Conservation (phyloP, 2,888 invertebrate species). For the Metalampra italica region DNA sequence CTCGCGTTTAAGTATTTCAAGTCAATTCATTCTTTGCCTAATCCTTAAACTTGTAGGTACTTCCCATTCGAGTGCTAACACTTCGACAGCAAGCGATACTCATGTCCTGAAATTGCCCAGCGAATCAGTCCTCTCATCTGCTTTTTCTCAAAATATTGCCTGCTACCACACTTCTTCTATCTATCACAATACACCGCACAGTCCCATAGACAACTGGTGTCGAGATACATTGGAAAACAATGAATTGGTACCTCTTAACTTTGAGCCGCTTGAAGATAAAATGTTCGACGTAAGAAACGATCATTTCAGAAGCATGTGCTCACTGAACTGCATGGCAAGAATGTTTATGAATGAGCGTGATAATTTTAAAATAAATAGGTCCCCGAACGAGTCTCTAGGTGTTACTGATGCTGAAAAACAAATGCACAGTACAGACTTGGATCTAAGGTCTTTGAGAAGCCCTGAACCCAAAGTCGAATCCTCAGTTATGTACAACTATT, state of each 20-base stretch:
- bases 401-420: conserved; percentile 38
- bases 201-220: conserved; percentile 7
- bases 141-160: conserved; percentile 7
- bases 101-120: not conserved
- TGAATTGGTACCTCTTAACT: conserved; percentile 13
- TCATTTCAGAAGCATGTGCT: conserved; percentile 34
- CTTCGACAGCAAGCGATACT: conserved; percentile 20
- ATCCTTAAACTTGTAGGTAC: conserved; percentile 25
- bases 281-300: not conserved
- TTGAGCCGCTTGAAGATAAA: conserved; percentile 8
- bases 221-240: conserved; percentile 3
- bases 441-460: conserved; percentile 28
- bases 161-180: not conserved
- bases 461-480: conserved; percentile 17
- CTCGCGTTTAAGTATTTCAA: too few relatives aligned
- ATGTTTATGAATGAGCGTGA: conserved; percentile 8
- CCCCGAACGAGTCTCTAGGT: conserved; percentile 21
- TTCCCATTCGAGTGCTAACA: conserved; percentile 22
- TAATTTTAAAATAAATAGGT: conserved; percentile 20
- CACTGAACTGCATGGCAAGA: conserved; percentile 39
- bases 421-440: conserved; percentile 42
- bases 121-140: not conserved
- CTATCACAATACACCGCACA: not conserved
- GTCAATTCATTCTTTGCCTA: not conserved
- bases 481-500: conserved; percentile 18